phyloP scores from a whole-genome alignment of 2,113 vertebrate species.

The Gobio gobio region DNA sequence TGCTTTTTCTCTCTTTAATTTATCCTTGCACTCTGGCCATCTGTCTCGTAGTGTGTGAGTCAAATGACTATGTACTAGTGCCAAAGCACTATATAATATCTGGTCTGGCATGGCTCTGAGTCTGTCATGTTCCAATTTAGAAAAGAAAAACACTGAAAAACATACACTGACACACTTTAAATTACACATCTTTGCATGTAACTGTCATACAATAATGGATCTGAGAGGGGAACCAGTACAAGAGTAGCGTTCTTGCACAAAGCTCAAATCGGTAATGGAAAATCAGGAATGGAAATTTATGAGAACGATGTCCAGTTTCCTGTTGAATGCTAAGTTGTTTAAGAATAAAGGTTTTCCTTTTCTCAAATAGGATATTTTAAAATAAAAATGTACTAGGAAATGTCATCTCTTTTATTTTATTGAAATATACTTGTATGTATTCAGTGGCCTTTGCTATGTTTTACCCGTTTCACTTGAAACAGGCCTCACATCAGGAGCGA shows the following conservation, averaged over 20 bases:
- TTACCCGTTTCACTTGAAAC: too few species aligned
- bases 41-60: background rate
- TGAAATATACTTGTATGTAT: too few species aligned
- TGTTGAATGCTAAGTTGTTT: background rate
- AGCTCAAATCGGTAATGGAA: background rate
- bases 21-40: background rate
- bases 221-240: background rate
- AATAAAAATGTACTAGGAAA: background rate
- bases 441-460: too few species aligned
- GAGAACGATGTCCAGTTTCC: background rate
- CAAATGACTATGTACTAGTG: background rate
- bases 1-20: background rate
- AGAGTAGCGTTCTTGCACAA: background rate
- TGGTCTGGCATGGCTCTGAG: background rate
- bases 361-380: background rate
- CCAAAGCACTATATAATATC: conserved; percentile 13
- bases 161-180: background rate
- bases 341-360: background rate
- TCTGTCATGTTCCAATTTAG: conserved; percentile 30
- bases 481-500: too few species aligned
- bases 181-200: conserved; percentile 21
- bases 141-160: conserved; percentile 9
- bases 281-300: background rate
- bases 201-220: conserved; percentile 3
- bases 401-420: too few species aligned